Base-by-base conservation (phyloP, 1,140 invertebrate species). In the Phortica variegata region DNA sequence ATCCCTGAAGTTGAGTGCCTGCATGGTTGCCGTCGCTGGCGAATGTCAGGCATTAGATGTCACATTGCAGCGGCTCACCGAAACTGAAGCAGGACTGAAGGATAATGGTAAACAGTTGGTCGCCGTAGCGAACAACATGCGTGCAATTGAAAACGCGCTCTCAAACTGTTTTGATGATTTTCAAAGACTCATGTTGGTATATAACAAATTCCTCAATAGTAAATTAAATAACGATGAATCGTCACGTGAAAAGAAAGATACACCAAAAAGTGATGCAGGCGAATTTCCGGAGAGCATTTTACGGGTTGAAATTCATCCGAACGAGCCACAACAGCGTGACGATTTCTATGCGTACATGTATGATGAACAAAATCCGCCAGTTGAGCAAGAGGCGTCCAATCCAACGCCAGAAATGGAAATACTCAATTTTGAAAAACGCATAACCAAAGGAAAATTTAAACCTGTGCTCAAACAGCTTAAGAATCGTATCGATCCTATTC, bases 291-390 rank as follows among this genome's bases (percentile, higher is more conserved):
- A 75, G 29, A 75, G 72, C 41, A 65, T 68, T 45, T 20, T 74
- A 17, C 54, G 66, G 2, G 66, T 74, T 1, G 71, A 74, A 57
- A 63, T 54, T 49, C 52, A 66, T 54, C 51, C 56, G 1, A 58
- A 58, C 45, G 71, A 60, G 32, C 53, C 55, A 7, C 55, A 57
- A 31, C 58, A 59, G 10, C 49, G 54, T 13, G 72, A 75, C 46
- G 72, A 75, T 36, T 75, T 73, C 43, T 75, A 68, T 56, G 72
- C 72, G 8, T 75, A 75, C 9, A 71, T 75, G 72, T 75, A 65
- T 15, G 72, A 75, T 26, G 72, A 74, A 38, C 46, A 61, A 23
- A 65, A 74, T 20, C 65, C 65, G 9, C 51, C 54, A 18, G 43
- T 37, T 9, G 70, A 73, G 10, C 56, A 71, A n/a, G 49, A 65